Conservation (phyloP, 2,113 vertebrate species). For the Nerophis lumbriciformis region DNA sequence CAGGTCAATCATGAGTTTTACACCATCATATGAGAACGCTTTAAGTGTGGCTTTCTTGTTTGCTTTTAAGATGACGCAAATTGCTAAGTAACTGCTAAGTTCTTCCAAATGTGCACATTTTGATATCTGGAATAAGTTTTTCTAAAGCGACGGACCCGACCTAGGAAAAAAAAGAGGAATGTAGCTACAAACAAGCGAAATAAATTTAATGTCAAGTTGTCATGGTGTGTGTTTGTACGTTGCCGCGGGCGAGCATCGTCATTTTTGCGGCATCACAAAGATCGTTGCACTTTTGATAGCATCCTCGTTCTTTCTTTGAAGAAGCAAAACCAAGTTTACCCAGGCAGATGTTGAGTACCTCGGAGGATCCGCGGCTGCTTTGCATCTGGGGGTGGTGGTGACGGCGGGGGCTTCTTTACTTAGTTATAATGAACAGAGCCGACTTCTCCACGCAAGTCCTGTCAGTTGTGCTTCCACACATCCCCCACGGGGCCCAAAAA, state of each 20-base stretch:
- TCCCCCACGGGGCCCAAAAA: slow-evolving; percentile 58
- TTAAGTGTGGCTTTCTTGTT: neutral
- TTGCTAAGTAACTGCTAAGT: slow-evolving; percentile 58
- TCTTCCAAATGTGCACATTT: slow-evolving; percentile 51
- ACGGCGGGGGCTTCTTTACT: slow-evolving; percentile 49
- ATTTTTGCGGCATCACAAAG: no score
- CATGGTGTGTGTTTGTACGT: slow-evolving; percentile 31
- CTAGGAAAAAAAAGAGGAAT: slow-evolving; percentile 62
- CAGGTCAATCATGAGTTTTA: neutral
- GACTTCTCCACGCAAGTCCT: slow-evolving; percentile 65
- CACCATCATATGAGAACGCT: neutral
- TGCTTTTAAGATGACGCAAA: slow-evolving; percentile 26
- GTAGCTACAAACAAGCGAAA: slow-evolving; percentile 59
- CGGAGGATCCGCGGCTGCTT: slow-evolving; percentile 47
- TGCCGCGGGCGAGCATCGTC: neutral
- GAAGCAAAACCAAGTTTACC: slow-evolving; percentile 31
- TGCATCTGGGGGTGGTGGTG: slow-evolving; percentile 12
- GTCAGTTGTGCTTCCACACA: slow-evolving; percentile 68
- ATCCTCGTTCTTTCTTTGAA: neutral
- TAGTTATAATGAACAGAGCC: slow-evolving; percentile 60
- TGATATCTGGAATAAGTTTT: slow-evolving; percentile 60
- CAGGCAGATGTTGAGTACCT: slow-evolving; percentile 36
- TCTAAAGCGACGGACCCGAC: slow-evolving; percentile 55
- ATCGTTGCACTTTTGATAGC: no score
- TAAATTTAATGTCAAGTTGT: slow-evolving; percentile 62